These are phyloP conservation scores for Propithecus perrieri DNA, from an alignment of 2,797 vertebrate genomes.

Conservation along the genomic window DNA sequence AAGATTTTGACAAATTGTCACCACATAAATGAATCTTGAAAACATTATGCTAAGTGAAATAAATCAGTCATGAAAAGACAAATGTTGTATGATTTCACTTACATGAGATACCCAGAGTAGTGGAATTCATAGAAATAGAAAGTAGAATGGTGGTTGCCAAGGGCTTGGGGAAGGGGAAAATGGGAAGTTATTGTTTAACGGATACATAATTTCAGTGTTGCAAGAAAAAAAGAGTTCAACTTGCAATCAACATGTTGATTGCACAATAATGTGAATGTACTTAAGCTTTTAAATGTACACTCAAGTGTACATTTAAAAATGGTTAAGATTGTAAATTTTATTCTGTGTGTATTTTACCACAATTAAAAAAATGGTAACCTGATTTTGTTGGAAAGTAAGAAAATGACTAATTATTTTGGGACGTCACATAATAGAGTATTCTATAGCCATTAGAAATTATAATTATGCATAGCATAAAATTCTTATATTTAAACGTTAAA, in stretches of 20 bases:
- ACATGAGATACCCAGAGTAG: background rate
- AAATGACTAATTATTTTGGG: background rate
- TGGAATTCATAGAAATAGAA: background rate
- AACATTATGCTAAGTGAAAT: background rate
- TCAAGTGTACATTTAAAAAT: background rate
- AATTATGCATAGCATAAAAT: background rate
- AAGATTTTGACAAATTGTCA: background rate
- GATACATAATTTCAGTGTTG: background rate
- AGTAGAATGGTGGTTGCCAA: background rate
- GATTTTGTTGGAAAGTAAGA: background rate
- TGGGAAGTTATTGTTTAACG: background rate
- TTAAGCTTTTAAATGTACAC: background rate
- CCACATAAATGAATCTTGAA: background rate
- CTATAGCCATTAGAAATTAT: background rate
- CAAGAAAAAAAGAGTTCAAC: background rate
- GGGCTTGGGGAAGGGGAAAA: background rate
- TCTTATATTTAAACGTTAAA: conserved; percentile 18
- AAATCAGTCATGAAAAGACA: background rate
- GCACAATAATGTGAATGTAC: background rate
- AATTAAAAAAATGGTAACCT: background rate
- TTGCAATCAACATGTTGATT: background rate
- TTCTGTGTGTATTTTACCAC: background rate
- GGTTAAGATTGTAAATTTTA: background rate
- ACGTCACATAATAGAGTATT: background rate
- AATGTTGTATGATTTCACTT: background rate